phyloP scores from a whole-genome alignment of 1,140 invertebrate genomes.

The Cardiocondyla obscurior region DNA sequence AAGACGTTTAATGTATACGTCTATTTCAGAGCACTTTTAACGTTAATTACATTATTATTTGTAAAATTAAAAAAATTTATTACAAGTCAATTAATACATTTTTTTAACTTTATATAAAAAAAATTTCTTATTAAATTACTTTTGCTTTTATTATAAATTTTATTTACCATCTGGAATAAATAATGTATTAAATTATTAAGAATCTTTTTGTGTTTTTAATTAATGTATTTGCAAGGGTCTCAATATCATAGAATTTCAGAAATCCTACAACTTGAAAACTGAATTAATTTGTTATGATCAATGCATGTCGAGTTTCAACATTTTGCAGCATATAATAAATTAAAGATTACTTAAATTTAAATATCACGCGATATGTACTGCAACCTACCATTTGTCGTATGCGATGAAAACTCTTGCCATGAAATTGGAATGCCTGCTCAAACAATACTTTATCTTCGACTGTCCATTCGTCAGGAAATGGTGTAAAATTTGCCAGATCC shows the following conservation, averaged over 20 bases:
- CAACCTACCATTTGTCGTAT: conserved; percentile 97
- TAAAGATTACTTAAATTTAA: background rate
- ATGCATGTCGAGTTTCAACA: background rate
- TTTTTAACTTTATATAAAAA: background rate
- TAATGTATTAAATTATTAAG: background rate
- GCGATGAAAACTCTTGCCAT: conserved; percentile 98
- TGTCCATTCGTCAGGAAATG: conserved; percentile 99
- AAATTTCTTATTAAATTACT: background rate
- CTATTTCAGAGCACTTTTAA: background rate
- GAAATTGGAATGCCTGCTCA: conserved; percentile 99
- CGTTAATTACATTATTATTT: background rate
- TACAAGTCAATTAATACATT: too few species aligned
- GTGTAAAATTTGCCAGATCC: conserved; percentile 98
- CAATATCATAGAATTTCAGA: background rate
- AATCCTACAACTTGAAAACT: background rate
- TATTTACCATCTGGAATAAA: background rate
- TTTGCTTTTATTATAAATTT: background rate
- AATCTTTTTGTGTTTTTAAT: background rate
- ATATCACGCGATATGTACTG: conserved; percentile 13
- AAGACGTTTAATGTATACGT: background rate
- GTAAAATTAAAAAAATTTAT: background rate
- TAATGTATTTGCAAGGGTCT: too few species aligned
- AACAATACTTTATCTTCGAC: conserved; percentile 99
- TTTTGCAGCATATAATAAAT: background rate
- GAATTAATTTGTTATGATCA: background rate